Evolutionary conservation across 2,113 vertebrate species (phyloP).

Genomic region (Trematomus loennbergii): DNA sequence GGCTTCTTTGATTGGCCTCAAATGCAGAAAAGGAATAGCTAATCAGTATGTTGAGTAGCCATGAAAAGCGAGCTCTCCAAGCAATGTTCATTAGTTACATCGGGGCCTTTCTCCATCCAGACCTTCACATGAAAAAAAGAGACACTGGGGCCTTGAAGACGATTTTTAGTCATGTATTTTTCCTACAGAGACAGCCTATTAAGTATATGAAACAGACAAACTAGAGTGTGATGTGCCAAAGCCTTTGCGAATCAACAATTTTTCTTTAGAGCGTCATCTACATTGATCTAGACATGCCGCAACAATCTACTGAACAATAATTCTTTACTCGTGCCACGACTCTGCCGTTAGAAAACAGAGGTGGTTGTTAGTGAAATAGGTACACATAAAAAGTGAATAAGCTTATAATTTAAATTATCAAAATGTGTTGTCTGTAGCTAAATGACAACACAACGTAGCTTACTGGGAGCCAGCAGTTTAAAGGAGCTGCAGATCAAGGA

Average conservation of each 20-base stretch:
- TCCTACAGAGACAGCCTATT: constrained; percentile 13
- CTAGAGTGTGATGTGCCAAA: constrained; percentile 4
- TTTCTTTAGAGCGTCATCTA: not conserved
- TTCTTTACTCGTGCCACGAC: not conserved
- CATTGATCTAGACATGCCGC: not conserved
- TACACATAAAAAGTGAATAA: no score
- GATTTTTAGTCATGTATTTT: constrained; percentile 7
- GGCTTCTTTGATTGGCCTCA: constrained; percentile 58
- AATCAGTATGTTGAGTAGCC: constrained; percentile 63
- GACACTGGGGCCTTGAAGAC: constrained; percentile 58
- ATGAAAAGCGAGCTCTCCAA: constrained; percentile 51
- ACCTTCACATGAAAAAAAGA: constrained; percentile 43
- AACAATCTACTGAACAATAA: not conserved
- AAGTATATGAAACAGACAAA: constrained; percentile 31
- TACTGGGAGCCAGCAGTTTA: no score
- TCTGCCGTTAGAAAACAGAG: not conserved
- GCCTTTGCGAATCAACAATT: not conserved
- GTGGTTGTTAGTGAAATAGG: not conserved
- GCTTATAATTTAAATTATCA: no score
- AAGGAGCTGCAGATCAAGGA: no score
- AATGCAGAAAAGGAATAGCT: constrained; percentile 73
- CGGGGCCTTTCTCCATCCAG: constrained; percentile 59
- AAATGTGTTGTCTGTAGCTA: no score
- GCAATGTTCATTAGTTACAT: constrained; percentile 74
- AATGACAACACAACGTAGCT: no score